Evolutionary conservation across 2,797 vertebrate species (phyloP).

Genomic region (Xyrichtys novacula): DNA sequence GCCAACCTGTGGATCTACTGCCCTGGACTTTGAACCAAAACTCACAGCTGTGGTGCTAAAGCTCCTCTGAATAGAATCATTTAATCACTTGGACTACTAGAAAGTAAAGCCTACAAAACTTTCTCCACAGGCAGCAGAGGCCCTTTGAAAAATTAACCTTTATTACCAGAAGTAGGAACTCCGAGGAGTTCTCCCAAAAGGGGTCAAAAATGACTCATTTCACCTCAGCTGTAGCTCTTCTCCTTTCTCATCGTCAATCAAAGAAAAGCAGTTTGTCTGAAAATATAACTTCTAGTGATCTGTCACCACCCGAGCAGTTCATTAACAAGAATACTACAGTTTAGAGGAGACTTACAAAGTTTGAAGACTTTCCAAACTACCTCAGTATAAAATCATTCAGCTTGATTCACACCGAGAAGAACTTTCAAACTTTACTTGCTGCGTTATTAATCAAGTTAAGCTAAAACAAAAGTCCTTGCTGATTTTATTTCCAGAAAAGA

Average conservation of each 20-base stretch:
- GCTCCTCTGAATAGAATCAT: background rate
- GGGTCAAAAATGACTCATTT: background rate
- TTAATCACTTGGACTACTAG: background rate
- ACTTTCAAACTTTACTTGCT: background rate
- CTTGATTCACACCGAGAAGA: background rate
- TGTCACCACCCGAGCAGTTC: background rate
- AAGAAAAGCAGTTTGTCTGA: background rate
- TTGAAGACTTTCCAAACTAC: background rate
- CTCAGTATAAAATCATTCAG: background rate
- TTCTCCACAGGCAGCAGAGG: background rate
- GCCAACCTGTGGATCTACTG: slow-evolving; percentile 33
- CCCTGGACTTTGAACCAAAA: slow-evolving; percentile 3
- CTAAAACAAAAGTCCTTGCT: background rate
- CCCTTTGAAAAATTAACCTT: background rate
- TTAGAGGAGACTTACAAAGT: background rate
- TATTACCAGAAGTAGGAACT: background rate
- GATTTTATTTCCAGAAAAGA: too few species aligned
- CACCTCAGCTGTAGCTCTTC: background rate
- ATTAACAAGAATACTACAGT: background rate
- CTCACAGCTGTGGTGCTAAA: background rate
- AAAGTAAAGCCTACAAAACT: background rate
- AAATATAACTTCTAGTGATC: background rate
- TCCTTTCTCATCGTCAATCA: background rate
- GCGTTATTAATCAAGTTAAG: background rate
- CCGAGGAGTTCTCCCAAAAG: background rate